A percentile compares a stretch with the other conserved stretches of the same genome.
phyloP scores from a whole-genome alignment of 2,113 vertebrate species.

The Thomomys bottae region DNA sequence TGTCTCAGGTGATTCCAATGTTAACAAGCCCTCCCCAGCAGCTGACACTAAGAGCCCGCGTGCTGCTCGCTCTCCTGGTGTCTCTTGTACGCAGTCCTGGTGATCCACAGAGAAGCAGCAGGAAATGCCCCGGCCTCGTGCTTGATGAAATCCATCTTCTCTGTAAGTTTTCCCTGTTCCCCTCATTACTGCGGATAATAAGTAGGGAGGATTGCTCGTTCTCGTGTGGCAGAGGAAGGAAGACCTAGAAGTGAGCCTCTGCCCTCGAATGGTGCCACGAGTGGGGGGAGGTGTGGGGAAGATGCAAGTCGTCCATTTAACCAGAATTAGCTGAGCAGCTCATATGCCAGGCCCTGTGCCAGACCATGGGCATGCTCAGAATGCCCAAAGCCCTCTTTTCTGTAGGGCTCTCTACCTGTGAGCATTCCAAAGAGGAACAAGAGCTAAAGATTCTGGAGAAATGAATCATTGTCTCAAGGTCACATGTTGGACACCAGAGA shows the following conservation, averaged over 20 bases:
- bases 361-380: neutral
- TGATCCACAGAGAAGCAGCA: neutral
- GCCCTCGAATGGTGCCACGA: neutral
- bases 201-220: neutral
- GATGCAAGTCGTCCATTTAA: neutral
- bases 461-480: slow-evolving; percentile 28
- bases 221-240: neutral
- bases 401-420: neutral
- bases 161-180: neutral
- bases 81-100: no score
- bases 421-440: neutral
- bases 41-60: no score
- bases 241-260: neutral
- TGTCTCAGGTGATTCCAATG: neutral
- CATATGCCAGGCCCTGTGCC: neutral
- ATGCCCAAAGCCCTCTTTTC: neutral
- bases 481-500: neutral
- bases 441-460: neutral
- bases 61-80: no score
- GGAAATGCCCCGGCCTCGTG: neutral
- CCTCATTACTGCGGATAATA: neutral
- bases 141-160: neutral
- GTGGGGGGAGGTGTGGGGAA: neutral
- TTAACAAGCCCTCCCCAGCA: neutral
- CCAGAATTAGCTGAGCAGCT: neutral